A percentile compares a stretch with the other conserved stretches of the same genome.
Conservation (phyloP, 2,797 vertebrate species). For the Tadarida brasiliensis region DNA sequence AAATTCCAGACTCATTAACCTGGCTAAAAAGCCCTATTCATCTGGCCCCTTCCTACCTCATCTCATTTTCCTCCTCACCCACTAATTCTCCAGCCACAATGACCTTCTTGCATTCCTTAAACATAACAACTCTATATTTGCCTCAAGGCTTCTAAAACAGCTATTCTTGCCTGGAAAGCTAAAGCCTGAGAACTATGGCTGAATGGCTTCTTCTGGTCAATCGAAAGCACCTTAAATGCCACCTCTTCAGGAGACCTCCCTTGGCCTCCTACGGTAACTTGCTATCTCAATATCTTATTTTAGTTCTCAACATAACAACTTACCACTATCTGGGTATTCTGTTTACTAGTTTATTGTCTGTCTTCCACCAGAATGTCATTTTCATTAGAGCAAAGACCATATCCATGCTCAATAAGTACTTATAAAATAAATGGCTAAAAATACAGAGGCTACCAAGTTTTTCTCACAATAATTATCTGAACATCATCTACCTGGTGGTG, state of each 20-base stretch:
- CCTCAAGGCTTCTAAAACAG: not conserved
- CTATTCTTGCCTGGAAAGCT: not conserved
- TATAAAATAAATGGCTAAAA: conserved; percentile 14
- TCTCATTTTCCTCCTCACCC: not conserved
- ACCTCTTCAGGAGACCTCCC: not conserved
- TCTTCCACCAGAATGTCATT: not conserved
- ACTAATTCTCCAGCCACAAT: not conserved
- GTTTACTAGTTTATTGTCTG: not conserved
- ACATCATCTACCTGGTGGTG: not conserved
- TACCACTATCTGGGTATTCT: not conserved
- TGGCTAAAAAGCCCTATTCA: not conserved
- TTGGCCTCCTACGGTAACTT: not conserved
- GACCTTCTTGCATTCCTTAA: not conserved
- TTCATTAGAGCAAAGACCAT: not conserved
- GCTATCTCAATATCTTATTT: not conserved
- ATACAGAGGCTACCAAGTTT: not conserved
- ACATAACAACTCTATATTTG: not conserved
- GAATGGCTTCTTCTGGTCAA: not conserved
- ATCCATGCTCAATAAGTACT: conserved; percentile 4
- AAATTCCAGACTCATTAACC: not conserved
- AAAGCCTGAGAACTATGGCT: not conserved
- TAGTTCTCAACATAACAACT: not conserved
- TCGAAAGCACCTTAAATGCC: not conserved
- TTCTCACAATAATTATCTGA: not conserved
- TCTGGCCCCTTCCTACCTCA: not conserved